Evolutionary conservation across 1,140 invertebrate species (phyloP), one percentile per base, ranked within the genome.

Genomic region (Nebria ingens): DNA sequence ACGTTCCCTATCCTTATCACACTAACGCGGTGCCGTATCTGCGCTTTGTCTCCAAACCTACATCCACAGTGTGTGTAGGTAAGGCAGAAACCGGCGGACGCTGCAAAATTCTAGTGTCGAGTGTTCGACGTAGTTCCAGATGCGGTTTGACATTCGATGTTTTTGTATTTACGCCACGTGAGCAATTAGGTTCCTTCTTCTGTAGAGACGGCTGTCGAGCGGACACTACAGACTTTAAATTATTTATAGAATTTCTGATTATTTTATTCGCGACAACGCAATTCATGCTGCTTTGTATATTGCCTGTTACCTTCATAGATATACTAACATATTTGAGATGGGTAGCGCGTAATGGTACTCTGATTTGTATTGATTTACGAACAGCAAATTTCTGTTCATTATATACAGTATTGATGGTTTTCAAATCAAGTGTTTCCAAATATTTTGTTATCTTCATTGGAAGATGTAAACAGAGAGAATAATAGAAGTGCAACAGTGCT

Each of bases 111-210:
- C 6, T n/a, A 34, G 25, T 45, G 15, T 45, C 40, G 15, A 45
- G 40, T 6, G 40, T 45, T 9, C 15, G 15, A 45, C 40, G 40
- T 17, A 17, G 15, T 6, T 17, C 40, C 40, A 45, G 40, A 45
- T 45, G 40, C 15, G 40, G 40, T 45, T 45, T 45, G 40, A 45
- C 40, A 45, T 45, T 45, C 40, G 15, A 45, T 45, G 40, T 45
- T 12, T 45, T 45, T 45, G 40, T 45, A 45, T 45, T 45, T 45
- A 45, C 40, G 40, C 40, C 15, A 17, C 6, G 40, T 45, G 40
- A 45, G 15, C 40, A 45, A 45, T 45, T 45, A 45, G 6, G 40
- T 45, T 45, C 4, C 17, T 17, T 45, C 15, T 45, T 17, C 15
- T 4, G 40, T 45, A 4, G 9, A 45, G 17, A 45, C 40, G 4